Base-by-base conservation (phyloP, 2,888 invertebrate species). In the Polia nebulosa region DNA sequence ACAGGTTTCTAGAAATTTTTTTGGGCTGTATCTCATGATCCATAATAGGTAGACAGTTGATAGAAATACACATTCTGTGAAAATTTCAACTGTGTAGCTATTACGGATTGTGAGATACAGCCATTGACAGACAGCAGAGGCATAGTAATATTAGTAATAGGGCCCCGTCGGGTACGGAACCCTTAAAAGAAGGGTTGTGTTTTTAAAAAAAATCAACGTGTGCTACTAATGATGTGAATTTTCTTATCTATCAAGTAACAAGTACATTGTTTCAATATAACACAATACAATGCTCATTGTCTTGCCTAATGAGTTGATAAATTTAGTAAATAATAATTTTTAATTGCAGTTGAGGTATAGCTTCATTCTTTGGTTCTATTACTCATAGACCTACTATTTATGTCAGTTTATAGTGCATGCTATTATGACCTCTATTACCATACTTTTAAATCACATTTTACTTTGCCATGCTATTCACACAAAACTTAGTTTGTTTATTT, bases 301-400 rank as follows among this genome's bases (percentile, higher is more conserved):
- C 75, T 68, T 71, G 56, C 52, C 71, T 79, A 82, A 78, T 72
- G 61, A 65, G 72, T 80, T 84, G 68, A 82, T 80, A 70, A 75
- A 53, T 61, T 59, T 62, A 81, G 77, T 74, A 34, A 64, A 59
- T 76, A 72, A 44, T 74, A 73, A 73, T 66, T 78, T 70, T 71
- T 76, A 75, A 83, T 75, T 62, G 58, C 53, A 41, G 39, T 63
- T 53, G 29, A 68, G 39, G 41, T 44, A 53, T 51, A 39, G 36
- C 47, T 68, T 25, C 47, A 53, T 64, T 57, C 53, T 74, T 51
- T 47, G 58, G 51, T 58, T 27, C 15, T 27, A 52, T 76, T 77
- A 71, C 55, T 74, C 58, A 69, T 75, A 57, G 59, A 44, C 45
- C 22, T 20, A 32, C n/a, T 36, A 32, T 27, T 44, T 44, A 47